phyloP scores from a whole-genome alignment of 92 coral and sea anemone species.

The Anthopleura xanthogrammica region DNA sequence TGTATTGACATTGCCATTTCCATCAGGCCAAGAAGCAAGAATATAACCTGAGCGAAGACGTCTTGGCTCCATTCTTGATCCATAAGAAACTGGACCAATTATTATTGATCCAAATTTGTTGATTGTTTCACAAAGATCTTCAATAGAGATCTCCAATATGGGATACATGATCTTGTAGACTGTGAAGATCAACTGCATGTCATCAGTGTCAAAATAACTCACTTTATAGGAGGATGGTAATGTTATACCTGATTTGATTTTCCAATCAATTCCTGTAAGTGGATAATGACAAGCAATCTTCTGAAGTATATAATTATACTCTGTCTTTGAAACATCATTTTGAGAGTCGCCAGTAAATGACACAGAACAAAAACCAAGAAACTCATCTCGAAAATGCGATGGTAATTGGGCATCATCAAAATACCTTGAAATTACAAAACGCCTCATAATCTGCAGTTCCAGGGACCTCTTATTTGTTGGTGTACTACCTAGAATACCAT shows the following conservation, averaged over 20 bases:
- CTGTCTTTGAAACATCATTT: neutral
- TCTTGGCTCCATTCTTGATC: constrained; percentile 60
- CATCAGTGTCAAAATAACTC: constrained; percentile 46
- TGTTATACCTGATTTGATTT: constrained; percentile 21
- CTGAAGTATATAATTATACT: neutral
- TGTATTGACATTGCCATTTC: constrained; percentile 34
- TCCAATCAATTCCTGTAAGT: constrained; percentile 37
- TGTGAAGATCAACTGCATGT: neutral
- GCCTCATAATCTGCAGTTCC: constrained; percentile 20
- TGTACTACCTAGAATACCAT: constrained; percentile 50
- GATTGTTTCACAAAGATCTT: neutral
- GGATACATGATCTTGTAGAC: constrained; percentile 9
- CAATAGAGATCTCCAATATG: neutral
- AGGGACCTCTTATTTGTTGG: constrained; percentile 14
- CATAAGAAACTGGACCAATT: constrained; percentile 46
- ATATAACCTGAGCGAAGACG: constrained; percentile 46
- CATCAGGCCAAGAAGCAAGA: constrained; percentile 64
- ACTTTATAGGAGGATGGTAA: constrained; percentile 45
- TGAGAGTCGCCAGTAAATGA: neutral
- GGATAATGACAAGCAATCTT: neutral
- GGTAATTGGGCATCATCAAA: neutral
- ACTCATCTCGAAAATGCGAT: neutral
- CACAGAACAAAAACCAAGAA: neutral
- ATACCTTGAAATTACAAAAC: constrained; percentile 15
- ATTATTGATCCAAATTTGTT: constrained; percentile 23